Conservation (phyloP, 2,888 invertebrate species). For the Heteromyza rotundicornis region DNA sequence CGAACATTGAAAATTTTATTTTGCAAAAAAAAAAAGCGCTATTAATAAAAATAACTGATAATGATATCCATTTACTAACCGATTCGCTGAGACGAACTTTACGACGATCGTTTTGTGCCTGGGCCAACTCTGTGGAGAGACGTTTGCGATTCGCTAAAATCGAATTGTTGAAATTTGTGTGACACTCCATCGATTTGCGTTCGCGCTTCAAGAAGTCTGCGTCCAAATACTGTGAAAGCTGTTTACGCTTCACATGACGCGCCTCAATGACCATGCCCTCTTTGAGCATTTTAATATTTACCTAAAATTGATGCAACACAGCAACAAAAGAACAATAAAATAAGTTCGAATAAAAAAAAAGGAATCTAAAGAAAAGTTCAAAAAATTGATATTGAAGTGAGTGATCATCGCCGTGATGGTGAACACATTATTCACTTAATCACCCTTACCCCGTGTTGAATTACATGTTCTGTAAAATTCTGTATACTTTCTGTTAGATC, state of each 20-base stretch:
- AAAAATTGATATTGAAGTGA: no score
- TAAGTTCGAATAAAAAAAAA: constrained; percentile 10
- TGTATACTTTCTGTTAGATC: constrained; percentile 94
- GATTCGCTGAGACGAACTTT: constrained; percentile 57
- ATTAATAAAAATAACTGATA: not conserved
- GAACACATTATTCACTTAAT: not conserved
- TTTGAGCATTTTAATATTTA: constrained; percentile 69
- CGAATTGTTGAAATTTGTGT: constrained; percentile 57
- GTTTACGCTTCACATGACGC: constrained; percentile 83
- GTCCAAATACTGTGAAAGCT: constrained; percentile 76
- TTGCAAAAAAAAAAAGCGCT: not conserved
- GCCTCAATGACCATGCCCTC: constrained; percentile 84
- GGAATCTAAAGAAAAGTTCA: no score
- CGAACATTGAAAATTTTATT: no score
- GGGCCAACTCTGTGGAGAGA: constrained; percentile 56
- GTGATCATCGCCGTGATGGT: no score
- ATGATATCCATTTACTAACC: no score
- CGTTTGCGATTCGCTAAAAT: constrained; percentile 58
- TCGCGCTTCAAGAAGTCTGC: constrained; percentile 74
- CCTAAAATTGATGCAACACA: constrained; percentile 57
- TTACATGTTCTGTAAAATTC: constrained; percentile 87
- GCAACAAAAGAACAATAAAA: not conserved
- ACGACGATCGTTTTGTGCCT: constrained; percentile 43
- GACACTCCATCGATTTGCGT: constrained; percentile 68
- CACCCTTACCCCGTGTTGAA: constrained; percentile 72